Percentiles rank a stretch among this genome's conserved stretches.
Conservation (phyloP, 1,140 invertebrate species). For the Mesaphorura yosii region DNA sequence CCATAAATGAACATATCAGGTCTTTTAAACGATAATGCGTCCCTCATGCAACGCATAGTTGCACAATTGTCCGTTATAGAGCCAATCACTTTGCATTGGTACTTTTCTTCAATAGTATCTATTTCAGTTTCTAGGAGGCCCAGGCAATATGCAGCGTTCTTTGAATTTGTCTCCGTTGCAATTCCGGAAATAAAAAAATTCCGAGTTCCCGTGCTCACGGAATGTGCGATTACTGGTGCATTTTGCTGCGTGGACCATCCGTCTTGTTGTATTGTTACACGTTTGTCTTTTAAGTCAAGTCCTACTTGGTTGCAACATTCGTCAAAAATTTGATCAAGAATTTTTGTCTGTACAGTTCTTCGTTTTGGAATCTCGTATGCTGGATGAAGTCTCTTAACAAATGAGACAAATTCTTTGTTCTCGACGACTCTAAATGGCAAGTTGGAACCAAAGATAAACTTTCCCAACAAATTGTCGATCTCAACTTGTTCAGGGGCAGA, state of each 20-base stretch:
- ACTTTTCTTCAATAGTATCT: neutral
- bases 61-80: neutral
- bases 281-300: neutral
- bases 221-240: neutral
- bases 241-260: neutral
- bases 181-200: neutral
- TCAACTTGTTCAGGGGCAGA: neutral
- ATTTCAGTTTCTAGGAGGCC: neutral
- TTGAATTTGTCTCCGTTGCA: neutral
- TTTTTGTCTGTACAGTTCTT: neutral
- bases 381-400: neutral
- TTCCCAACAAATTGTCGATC: neutral
- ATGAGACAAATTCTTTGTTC: neutral
- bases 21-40: neutral
- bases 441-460: neutral
- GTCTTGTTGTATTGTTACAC: neutral
- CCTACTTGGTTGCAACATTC: neutral
- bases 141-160: neutral
- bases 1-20: slow-evolving; percentile 6
- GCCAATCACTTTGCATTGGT: neutral
- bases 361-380: neutral
- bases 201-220: neutral
- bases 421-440: neutral
- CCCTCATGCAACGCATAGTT: neutral
- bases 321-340: neutral